Conservation (phyloP, 2,113 vertebrate genomes). For the Malurus alboscapulatus region DNA sequence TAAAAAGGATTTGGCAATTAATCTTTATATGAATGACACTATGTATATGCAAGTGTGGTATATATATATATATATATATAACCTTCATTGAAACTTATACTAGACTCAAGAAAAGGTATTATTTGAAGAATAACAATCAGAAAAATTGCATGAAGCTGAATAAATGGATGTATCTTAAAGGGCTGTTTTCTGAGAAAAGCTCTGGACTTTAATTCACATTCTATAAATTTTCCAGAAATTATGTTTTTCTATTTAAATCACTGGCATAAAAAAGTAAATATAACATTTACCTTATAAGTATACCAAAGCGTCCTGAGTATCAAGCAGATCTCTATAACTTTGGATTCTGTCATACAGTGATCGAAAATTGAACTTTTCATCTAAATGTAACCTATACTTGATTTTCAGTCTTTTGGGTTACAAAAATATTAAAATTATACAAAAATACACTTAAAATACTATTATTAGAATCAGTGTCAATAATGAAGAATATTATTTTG, state of each 20-base stretch:
- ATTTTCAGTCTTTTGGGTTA: background rate
- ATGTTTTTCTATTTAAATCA: background rate
- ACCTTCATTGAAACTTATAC: slow-evolving; percentile 60
- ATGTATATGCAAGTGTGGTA: background rate
- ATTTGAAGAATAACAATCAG: slow-evolving; percentile 25
- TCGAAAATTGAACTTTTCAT: background rate
- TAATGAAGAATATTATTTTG: background rate
- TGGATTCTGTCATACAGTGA: background rate
- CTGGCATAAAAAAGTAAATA: background rate
- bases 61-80: background rate
- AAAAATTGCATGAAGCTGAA: slow-evolving; percentile 33
- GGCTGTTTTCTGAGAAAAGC: background rate
- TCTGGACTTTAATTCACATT: background rate
- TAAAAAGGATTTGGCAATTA: slow-evolving; percentile 55
- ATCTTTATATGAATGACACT: slow-evolving; percentile 63
- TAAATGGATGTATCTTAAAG: background rate
- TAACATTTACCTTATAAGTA: background rate
- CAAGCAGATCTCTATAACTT: background rate
- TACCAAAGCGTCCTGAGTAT: background rate
- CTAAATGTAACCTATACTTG: background rate
- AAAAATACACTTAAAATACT: background rate
- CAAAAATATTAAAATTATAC: background rate
- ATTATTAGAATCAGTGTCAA: background rate
- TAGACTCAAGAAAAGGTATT: slow-evolving; percentile 29
- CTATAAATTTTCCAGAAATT: background rate